A percentile compares a stretch with the other conserved stretches of the same genome.
Conservation (phyloP, 1,140 invertebrate species). For the Belonocnema kinseyi region DNA sequence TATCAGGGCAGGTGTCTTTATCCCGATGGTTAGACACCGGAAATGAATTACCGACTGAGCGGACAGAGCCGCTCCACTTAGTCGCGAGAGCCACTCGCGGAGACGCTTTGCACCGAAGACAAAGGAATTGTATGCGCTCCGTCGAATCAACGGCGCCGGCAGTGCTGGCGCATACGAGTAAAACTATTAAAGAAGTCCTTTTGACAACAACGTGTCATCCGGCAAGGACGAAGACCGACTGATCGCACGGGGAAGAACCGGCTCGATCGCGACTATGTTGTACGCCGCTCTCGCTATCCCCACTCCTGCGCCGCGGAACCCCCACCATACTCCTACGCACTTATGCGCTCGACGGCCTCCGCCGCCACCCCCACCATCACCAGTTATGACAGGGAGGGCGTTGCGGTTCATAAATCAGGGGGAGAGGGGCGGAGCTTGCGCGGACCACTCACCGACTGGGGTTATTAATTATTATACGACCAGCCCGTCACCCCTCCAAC, state of each 20-base stretch:
- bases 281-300: conserved; percentile 20
- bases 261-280: conserved; percentile 37
- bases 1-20: neutral
- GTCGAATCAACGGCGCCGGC: conserved; percentile 34
- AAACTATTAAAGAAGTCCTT: neutral
- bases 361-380: conserved; percentile 37
- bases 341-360: conserved; percentile 37
- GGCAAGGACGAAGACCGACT: conserved; percentile 67
- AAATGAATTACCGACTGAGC: conserved; percentile 11
- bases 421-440: conserved; percentile 63
- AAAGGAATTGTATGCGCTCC: conserved; percentile 20
- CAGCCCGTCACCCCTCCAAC: conserved; percentile 24
- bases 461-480: conserved; percentile 75
- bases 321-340: conserved; percentile 51
- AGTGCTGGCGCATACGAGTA: conserved; percentile 7
- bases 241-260: conserved; percentile 58
- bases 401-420: conserved; percentile 75
- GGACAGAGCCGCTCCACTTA: neutral
- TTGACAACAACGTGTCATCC: conserved; percentile 50
- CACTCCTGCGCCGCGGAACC: conserved; percentile 30
- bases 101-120: conserved; percentile 33
- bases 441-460: conserved; percentile 71
- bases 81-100: conserved; percentile 32
- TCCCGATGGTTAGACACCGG: conserved; percentile 5
- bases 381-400: conserved; percentile 75